Evolutionary conservation across 2,113 vertebrate species (phyloP), one percentile per base, ranked within the genome.

Genomic region (Mesoclemmys tuberculata): DNA sequence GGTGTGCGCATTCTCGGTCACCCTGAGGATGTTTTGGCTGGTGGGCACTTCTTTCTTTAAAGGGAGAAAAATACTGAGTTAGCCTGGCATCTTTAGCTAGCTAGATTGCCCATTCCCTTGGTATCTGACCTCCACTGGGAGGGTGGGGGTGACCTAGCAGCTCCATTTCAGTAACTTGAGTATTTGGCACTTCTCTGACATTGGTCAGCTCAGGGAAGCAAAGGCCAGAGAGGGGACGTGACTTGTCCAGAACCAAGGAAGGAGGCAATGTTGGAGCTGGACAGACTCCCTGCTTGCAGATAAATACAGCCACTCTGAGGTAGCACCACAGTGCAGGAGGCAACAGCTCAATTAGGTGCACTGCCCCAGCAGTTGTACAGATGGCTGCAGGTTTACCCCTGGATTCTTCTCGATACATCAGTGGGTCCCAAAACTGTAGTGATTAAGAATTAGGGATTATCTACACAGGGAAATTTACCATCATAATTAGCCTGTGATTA

Each of bases 31-130:
- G 89, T 93, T 96, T 77, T 98, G 98, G 7, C 85, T 55, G 2
- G 88, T 88, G 8, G 97, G 75, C 68, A 97, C 61, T 58, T 99
- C 99, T 86, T 98, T 98, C 99, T 99, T 89, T 38, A 84, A 80
- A 41, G 55, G 46, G 97, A 90, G 92, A 61, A 58, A 35, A 64
- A 31, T 13, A 55, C 26, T 5, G 27, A 5, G 26, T 77, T 77
- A 77, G 41, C 12, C 38, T 27, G 74, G 26, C 74, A 6, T 11
- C 24, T 44, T 22, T 26, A 27, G 22, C 74, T 8, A 41, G 12
- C 41, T 2, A 44, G 38, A 41, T 5, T 77, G 8, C 68, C 68
- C 21, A 3, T 19, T n/a, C 11, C 38, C 22, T 22, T 24, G 38
- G 44, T 27, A 29, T 77, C 44, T 46, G 64, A 5, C 12, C 74